Evolutionary conservation across 1,140 invertebrate species (phyloP).

Genomic region (Drosophila mojavensis): DNA sequence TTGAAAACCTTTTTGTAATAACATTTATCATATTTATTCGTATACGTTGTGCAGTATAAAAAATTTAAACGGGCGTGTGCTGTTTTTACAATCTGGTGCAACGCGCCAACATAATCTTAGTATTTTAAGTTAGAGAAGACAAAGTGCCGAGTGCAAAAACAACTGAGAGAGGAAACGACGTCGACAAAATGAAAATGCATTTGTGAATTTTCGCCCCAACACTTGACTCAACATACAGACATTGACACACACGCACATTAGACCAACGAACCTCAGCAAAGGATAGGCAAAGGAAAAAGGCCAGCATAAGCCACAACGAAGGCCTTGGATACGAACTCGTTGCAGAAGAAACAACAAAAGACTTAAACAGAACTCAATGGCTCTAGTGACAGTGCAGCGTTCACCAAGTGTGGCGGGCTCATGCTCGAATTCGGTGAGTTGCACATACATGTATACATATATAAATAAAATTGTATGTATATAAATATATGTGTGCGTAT

Average conservation of each 20-base stretch:
- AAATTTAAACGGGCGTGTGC: constrained; percentile 41
- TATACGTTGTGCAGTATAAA: constrained; percentile 46
- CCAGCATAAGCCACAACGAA: constrained; percentile 37
- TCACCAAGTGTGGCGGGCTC: constrained; percentile 88
- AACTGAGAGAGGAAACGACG: constrained; percentile 59
- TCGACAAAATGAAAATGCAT: constrained; percentile 75
- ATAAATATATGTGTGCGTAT: constrained; percentile 2
- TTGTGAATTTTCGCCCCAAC: constrained; percentile 64
- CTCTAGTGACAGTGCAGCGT: constrained; percentile 89
- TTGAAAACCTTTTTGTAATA: constrained; percentile 50
- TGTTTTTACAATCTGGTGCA: constrained; percentile 22
- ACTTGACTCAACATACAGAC: constrained; percentile 48
- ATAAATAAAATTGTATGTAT: background rate
- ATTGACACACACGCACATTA: constrained; percentile 43
- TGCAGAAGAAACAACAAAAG: constrained; percentile 45
- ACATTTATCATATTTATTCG: constrained; percentile 49
- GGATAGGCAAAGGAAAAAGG: constrained; percentile 50
- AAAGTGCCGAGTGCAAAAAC: constrained; percentile 76
- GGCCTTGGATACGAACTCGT: constrained; percentile 47
- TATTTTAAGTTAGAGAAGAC: constrained; percentile 50
- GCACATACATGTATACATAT: background rate
- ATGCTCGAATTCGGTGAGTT: constrained; percentile 85
- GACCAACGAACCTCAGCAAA: constrained; percentile 45
- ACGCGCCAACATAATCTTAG: constrained; percentile 41
- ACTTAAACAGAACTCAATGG: constrained; percentile 84